These are phyloP conservation scores for Pampusana beccarii DNA, from an alignment of 2,113 vertebrate genomes.

Conservation along the genomic window DNA sequence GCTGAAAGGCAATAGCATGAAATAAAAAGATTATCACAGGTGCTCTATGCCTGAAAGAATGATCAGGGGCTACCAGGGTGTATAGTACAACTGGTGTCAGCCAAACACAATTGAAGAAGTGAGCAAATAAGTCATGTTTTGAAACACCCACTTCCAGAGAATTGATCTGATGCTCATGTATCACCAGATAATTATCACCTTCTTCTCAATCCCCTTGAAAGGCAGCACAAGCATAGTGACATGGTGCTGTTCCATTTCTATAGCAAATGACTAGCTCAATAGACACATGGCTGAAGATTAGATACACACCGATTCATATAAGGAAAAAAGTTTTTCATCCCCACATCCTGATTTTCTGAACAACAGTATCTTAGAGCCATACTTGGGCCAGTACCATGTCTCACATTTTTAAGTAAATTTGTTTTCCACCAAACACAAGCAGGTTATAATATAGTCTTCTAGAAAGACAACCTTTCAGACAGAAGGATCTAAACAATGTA, in stretches of 20 bases:
- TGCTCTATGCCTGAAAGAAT: neutral
- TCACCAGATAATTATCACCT: neutral
- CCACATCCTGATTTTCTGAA: neutral
- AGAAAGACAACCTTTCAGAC: neutral
- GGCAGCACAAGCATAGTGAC: neutral
- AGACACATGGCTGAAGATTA: neutral
- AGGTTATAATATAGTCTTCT: neutral
- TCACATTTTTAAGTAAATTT: neutral
- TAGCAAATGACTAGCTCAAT: neutral
- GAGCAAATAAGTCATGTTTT: neutral
- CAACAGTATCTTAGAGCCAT: neutral
- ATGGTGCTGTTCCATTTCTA: neutral
- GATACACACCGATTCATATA: neutral
- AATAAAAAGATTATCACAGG: neutral
- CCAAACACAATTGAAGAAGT: neutral
- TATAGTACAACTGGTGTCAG: neutral
- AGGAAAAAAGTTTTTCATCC: neutral
- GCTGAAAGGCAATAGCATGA: neutral
- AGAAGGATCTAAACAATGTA: neutral
- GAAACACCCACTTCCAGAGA: neutral
- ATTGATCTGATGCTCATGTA: neutral
- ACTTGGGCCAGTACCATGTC: neutral
- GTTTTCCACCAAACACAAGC: neutral
- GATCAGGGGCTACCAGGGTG: neutral
- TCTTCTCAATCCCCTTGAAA: neutral